Evolutionary conservation across 2,888 invertebrate species (phyloP).

Genomic region (Pseudococcus longispinus): DNA sequence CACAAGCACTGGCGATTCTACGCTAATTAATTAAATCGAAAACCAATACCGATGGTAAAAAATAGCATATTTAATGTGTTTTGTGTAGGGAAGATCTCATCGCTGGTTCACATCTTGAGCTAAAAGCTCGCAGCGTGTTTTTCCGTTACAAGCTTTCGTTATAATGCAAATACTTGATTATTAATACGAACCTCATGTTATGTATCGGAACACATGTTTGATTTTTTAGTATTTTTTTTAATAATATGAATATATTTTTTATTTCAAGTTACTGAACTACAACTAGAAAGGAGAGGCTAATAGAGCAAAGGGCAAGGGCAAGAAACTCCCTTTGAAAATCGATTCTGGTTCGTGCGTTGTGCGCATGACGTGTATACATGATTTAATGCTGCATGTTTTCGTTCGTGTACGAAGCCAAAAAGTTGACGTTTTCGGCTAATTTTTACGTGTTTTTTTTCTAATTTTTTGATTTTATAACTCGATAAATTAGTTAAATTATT

Average conservation of each 20-base stretch:
- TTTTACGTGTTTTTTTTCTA: no score
- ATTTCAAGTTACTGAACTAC: slow-evolving; percentile 45
- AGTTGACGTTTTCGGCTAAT: neutral
- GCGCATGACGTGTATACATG: neutral
- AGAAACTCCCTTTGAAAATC: slow-evolving; percentile 49
- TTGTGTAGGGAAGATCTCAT: neutral
- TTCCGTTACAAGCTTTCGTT: neutral
- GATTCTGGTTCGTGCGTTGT: neutral
- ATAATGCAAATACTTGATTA: neutral
- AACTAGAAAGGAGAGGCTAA: slow-evolving; percentile 55
- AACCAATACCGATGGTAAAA: neutral
- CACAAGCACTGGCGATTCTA: neutral
- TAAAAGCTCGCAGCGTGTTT: neutral
- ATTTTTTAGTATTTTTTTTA: slow-evolving; percentile 17
- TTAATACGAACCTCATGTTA: slow-evolving; percentile 48
- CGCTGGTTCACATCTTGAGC: slow-evolving; percentile 22
- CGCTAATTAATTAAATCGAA: neutral
- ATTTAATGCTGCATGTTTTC: neutral
- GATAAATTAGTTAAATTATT: no score
- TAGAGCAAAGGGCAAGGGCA: slow-evolving; percentile 44
- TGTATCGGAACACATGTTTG: slow-evolving; percentile 43
- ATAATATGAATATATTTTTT: slow-evolving; percentile 25
- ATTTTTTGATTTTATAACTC: no score
- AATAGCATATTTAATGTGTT: neutral
- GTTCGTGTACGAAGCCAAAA: neutral